Conservation (phyloP, 1,140 invertebrate species). For the Drosophila micromelanica region DNA sequence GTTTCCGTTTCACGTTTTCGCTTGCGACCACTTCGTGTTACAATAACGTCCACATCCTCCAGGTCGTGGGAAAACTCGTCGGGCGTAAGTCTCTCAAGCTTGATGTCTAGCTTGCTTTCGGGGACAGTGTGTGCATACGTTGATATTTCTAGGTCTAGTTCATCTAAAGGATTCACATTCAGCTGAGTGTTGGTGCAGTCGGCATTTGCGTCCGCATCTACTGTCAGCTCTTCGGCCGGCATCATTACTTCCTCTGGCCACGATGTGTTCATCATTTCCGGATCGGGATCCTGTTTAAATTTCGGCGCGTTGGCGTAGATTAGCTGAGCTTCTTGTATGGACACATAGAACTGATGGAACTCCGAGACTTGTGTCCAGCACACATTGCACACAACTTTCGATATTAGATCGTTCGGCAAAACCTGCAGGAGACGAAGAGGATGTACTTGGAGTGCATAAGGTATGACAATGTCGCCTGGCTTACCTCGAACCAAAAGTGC, state of each 20-base stretch:
- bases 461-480: slow-evolving; percentile 7
- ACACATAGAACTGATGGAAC: slow-evolving; percentile 78
- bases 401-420: slow-evolving; percentile 66
- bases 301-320: slow-evolving; percentile 67
- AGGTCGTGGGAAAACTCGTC: slow-evolving; percentile 45
- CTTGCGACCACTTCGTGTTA: slow-evolving; percentile 64
- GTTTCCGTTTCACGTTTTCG: slow-evolving; percentile 48
- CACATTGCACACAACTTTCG: slow-evolving; percentile 72
- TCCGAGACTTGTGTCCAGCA: slow-evolving; percentile 80
- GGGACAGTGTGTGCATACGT: slow-evolving; percentile 16
- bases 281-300: slow-evolving; percentile 64
- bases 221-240: slow-evolving; percentile 61
- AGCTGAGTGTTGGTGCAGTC: slow-evolving; percentile 38
- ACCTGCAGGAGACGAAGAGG: slow-evolving; percentile 36
- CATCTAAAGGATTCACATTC: slow-evolving; percentile 67
- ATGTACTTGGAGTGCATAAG: slow-evolving; percentile 1
- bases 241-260: slow-evolving; percentile 72
- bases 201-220: slow-evolving; percentile 32
- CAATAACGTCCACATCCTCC: slow-evolving; percentile 57
- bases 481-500: slow-evolving; percentile 81
- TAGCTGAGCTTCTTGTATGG: slow-evolving; percentile 73
- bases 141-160: slow-evolving; percentile 49
- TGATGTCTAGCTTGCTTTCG: slow-evolving; percentile 57
- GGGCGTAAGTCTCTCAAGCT: slow-evolving; percentile 56
- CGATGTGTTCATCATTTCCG: slow-evolving; percentile 49